Conservation (phyloP, 2,888 invertebrate species). For the Abscondita cerata region DNA sequence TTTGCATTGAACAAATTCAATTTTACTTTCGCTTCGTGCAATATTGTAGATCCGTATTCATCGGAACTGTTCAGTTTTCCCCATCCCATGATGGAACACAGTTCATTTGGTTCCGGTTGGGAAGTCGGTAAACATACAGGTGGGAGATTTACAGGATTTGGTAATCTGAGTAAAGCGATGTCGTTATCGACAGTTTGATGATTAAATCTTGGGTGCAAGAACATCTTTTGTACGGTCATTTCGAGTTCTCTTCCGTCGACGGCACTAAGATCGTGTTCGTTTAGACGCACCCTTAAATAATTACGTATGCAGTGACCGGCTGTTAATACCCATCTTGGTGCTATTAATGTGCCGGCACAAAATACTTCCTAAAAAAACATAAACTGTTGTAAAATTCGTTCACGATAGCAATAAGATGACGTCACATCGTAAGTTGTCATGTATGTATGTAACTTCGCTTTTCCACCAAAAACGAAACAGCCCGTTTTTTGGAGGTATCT, state of each 20-base stretch:
- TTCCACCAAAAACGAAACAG: too few relatives aligned
- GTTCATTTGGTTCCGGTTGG: conserved; percentile 69
- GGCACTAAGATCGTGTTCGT: conserved; percentile 82
- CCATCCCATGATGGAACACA: conserved; percentile 93
- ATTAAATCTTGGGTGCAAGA: conserved; percentile 86
- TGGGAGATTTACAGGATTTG: conserved; percentile 53
- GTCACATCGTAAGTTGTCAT: too few relatives aligned
- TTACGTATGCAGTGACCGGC: conserved; percentile 87
- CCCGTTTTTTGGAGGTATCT: too few relatives aligned
- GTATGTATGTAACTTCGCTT: too few relatives aligned
- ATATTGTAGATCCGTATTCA: conserved; percentile 78
- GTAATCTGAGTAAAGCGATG: conserved; percentile 81
- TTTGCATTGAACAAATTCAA: too few relatives aligned
- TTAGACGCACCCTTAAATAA: conserved; percentile 79
- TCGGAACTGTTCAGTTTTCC: conserved; percentile 82
- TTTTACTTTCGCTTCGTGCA: conserved; percentile 84
- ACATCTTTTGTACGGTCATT: conserved; percentile 74
- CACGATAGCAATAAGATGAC: too few relatives aligned
- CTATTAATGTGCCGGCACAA: conserved; percentile 86
- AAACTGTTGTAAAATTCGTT: too few relatives aligned
- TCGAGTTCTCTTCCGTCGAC: conserved; percentile 80
- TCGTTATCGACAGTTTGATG: conserved; percentile 91
- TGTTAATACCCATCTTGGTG: conserved; percentile 84
- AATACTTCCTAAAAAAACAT: conserved; percentile 79
- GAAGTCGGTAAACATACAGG: conserved; percentile 79